Evolutionary conservation across 2,888 invertebrate genomes (phyloP).

Genomic region (Masnerella sp.): DNA sequence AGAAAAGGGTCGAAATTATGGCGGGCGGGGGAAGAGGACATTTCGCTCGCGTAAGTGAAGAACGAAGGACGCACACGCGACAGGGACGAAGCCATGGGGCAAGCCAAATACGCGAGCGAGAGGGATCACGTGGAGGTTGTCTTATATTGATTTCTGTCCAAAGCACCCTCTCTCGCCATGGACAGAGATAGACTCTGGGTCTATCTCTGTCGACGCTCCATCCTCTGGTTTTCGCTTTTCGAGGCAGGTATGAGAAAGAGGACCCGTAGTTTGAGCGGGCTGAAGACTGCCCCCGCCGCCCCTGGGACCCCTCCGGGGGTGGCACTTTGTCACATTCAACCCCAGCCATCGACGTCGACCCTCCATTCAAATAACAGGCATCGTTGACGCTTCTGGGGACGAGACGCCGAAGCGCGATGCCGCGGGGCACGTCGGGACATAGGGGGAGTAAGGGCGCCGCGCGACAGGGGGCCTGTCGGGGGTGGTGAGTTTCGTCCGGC

Average conservation of each 20-base stretch:
- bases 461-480: constrained; percentile 60
- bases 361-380: constrained; percentile 77
- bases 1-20: constrained; percentile 20
- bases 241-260: constrained; percentile 68
- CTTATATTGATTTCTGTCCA: constrained; percentile 78
- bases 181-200: no score
- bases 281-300: constrained; percentile 63
- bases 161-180: constrained; percentile 73
- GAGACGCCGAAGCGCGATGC: constrained; percentile 52
- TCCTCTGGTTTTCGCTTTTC: constrained; percentile 60
- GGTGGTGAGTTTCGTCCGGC: constrained; percentile 77
- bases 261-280: constrained; percentile 74
- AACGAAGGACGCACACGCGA: constrained; percentile 50
- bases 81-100: not conserved
- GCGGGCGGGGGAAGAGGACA: constrained; percentile 26
- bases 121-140: constrained; percentile 72
- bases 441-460: constrained; percentile 34
- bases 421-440: constrained; percentile 33
- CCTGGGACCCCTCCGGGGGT: constrained; percentile 65
- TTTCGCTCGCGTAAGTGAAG: constrained; percentile 55
- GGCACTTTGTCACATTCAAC: constrained; percentile 78
- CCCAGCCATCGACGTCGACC: constrained; percentile 70
- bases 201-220: constrained; percentile 64
- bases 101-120: constrained; percentile 54
- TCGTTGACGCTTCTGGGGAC: constrained; percentile 66